Base-by-base conservation (phyloP, 1,140 invertebrate species). In the Anoplophora glabripennis region DNA sequence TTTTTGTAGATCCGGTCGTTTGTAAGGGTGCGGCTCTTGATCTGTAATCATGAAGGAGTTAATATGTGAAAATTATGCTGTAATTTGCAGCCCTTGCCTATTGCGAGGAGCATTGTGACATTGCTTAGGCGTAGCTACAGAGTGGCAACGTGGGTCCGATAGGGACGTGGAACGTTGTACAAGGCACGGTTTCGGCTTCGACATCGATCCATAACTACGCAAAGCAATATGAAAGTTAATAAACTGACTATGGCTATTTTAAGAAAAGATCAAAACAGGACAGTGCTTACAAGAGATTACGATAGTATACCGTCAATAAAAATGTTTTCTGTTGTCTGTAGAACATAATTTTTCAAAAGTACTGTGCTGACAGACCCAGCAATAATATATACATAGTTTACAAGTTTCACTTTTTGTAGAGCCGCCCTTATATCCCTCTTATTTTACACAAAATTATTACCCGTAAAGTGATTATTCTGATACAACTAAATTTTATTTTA, bases 141-240 rank as follows among this genome's bases (percentile, higher is more conserved):
- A 78, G 74, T 80, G 79, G 70, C 76, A 76, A 56, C 79, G 75
- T 58, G 78, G 78, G 65, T 81, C 78, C 72, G 72, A 74, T 70
- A 79, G 80, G 69, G 80, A 83, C 73, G 77, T 76, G 71, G 69
- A 73, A 34, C 83, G 80, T 73, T 87, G 86, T 60, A 89, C 87
- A 74, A 89, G 80, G 79, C 87, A 89, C 68, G 88, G 83, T 79
- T 89, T 89, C 68, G 86, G 86, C 77, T 87, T 87, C 53, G 84
- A 81, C 64, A 81, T 81, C 68, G 81, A 82, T 75, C 80, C 81
- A 81, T 81, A 85, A 80, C 84, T 86, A 80, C 72, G 75, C 76
- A 79, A 79, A 80, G 78, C 76, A 80, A 78, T 60, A 65, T 37
- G 49, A 61, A 15, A 41, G 38, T 52, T 36, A 52, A 52, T 52